phyloP scores from a whole-genome alignment of 2,797 vertebrate species.

The Hippocampus kuda region DNA sequence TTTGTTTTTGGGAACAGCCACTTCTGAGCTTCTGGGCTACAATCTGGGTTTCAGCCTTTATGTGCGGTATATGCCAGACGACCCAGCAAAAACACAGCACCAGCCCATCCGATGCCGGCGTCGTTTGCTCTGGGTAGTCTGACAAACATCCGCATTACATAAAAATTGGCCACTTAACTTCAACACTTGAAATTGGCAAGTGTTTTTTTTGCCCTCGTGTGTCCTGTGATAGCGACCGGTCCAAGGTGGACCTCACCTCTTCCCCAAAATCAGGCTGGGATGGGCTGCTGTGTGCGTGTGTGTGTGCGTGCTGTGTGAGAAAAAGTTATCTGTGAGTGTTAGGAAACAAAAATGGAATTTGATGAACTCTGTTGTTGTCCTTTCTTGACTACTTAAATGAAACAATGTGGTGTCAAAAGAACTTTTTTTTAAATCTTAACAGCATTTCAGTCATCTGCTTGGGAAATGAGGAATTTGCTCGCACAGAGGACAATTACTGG shows the following conservation, averaged over 20 bases:
- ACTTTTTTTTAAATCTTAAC: not conserved
- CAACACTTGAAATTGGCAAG: not conserved
- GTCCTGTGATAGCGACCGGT: not conserved
- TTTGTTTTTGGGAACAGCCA: constrained; percentile 14
- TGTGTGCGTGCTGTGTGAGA: no score
- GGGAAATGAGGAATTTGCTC: not conserved
- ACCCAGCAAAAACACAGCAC: no score
- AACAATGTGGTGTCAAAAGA: not conserved
- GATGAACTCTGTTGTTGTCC: not conserved
- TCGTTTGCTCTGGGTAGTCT: not conserved
- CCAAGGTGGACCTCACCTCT: not conserved
- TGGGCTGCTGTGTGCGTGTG: not conserved
- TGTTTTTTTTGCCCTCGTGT: not conserved
- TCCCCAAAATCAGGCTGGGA: not conserved
- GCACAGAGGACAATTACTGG: not conserved
- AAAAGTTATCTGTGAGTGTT: not conserved
- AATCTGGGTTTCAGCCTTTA: no score
- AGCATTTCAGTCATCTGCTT: not conserved
- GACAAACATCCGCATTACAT: not conserved
- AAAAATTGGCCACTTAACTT: not conserved
- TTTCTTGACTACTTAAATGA: not conserved
- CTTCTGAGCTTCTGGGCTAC: not conserved
- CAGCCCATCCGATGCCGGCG: no score
- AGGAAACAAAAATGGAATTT: no score
- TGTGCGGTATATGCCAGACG: no score